Evolutionary conservation across 2,797 vertebrate species (phyloP).

Genomic region (Acanthopagrus latus): DNA sequence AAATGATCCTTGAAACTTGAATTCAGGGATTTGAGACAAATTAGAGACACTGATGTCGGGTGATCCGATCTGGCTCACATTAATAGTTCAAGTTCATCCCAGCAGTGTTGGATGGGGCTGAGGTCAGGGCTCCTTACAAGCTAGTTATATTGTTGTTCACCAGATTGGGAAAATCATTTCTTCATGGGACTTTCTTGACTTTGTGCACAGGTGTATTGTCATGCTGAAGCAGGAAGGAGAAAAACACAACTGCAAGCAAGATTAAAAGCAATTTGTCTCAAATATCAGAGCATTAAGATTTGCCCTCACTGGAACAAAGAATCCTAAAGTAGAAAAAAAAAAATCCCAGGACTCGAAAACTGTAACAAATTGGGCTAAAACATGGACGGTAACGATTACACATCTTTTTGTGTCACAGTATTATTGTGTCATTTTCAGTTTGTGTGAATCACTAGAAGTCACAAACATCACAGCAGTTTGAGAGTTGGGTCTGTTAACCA

Average conservation of each 20-base stretch:
- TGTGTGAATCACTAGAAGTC: neutral
- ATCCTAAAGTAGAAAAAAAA: neutral
- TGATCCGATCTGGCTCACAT: neutral
- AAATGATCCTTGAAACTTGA: neutral
- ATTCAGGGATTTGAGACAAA: too few species aligned
- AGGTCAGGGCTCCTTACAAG: neutral
- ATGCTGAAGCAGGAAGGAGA: neutral
- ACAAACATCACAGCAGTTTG: neutral
- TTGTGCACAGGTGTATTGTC: neutral
- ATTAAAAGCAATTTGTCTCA: neutral
- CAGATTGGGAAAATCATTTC: neutral
- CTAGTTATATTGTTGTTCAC: neutral
- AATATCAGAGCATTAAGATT: neutral
- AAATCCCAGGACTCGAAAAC: too few species aligned
- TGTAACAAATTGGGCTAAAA: neutral
- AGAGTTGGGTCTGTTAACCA: conserved; percentile 2
- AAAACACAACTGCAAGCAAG: neutral
- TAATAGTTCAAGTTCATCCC: neutral
- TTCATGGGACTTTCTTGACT: neutral
- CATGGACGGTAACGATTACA: neutral
- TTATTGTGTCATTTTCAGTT: neutral
- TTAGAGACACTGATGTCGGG: neutral
- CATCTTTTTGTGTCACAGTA: neutral
- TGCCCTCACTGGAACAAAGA: neutral
- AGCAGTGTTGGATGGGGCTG: neutral